Conservation (phyloP, 92 coral and sea anemone genomes). For the Heteractis magnifica region DNA sequence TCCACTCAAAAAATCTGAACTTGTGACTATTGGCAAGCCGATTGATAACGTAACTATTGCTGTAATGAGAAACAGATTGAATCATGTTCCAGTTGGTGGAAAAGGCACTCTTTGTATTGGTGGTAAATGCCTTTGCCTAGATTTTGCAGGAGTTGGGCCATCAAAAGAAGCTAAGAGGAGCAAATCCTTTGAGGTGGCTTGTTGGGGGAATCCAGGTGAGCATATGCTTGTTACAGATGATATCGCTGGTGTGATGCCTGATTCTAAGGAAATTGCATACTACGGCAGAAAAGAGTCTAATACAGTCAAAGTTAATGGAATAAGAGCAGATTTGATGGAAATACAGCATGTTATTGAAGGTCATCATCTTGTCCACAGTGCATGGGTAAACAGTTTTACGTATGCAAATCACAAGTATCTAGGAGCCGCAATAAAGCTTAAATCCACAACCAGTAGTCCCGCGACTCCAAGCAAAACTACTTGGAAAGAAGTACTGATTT, state of each 20-base stretch:
- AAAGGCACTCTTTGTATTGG: slow-evolving; percentile 4
- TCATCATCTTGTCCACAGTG: background rate
- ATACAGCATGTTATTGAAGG: slow-evolving; percentile 1
- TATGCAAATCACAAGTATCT: background rate
- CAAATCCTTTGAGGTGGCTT: background rate
- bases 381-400: slow-evolving; percentile 3
- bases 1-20: background rate
- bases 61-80: background rate
- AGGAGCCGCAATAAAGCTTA: background rate
- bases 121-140: slow-evolving; percentile 6
- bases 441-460: background rate
- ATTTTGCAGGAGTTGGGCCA: background rate
- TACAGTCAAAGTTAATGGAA: background rate
- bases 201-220: slow-evolving; percentile 5
- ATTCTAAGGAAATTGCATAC: slow-evolving; percentile 6
- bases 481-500: background rate
- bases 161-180: background rate
- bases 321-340: slow-evolving; percentile 6
- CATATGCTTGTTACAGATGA: background rate
- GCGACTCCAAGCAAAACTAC: background rate
- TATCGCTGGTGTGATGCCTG: slow-evolving; percentile 1
- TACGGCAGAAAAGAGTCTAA: background rate
- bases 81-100: slow-evolving; percentile 6
- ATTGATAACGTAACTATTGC: slow-evolving; percentile 8
- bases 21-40: slow-evolving; percentile 8